Conservation (phyloP, 2,797 vertebrate species). For the Denticeps clupeoides region DNA sequence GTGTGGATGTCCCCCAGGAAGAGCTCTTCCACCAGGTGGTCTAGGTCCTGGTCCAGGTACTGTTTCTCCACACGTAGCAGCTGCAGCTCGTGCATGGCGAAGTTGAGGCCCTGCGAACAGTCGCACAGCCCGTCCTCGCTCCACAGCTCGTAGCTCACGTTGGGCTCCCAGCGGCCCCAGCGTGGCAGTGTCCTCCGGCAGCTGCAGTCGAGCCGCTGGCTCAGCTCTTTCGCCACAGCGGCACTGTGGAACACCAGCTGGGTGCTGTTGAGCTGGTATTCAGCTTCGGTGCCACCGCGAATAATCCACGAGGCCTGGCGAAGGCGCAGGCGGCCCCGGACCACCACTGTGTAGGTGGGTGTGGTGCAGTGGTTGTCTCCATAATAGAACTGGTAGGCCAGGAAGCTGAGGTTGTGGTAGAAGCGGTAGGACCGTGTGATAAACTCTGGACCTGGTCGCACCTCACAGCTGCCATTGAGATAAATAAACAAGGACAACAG, state of each 20-base stretch:
- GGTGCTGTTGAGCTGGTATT: constrained; percentile 78
- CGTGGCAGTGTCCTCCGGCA: constrained; percentile 58
- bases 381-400: constrained; percentile 91
- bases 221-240: constrained; percentile 60
- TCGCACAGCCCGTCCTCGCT: constrained; percentile 72
- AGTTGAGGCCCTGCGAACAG: constrained; percentile 78
- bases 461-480: constrained; percentile 74
- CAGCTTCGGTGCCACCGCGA: constrained; percentile 84
- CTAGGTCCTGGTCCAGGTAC: constrained; percentile 80
- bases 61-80: constrained; percentile 89
- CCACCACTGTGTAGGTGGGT: constrained; percentile 78
- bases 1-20: constrained; percentile 93
- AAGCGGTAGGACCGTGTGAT: constrained; percentile 88
- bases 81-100: constrained; percentile 93
- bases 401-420: constrained; percentile 84
- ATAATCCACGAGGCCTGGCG: constrained; percentile 95
- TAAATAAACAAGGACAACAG: constrained; percentile 10
- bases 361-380: constrained; percentile 86
- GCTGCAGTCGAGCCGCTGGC: constrained; percentile 64
- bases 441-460: constrained; percentile 89
- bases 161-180: constrained; percentile 52
- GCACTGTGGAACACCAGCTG: constrained; percentile 76
- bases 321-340: constrained; percentile 75
- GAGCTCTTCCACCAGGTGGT: constrained; percentile 86
- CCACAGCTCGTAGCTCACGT: constrained; percentile 70